Conservation (phyloP, 2,888 invertebrate genomes). For the Drosophila antonietae region DNA sequence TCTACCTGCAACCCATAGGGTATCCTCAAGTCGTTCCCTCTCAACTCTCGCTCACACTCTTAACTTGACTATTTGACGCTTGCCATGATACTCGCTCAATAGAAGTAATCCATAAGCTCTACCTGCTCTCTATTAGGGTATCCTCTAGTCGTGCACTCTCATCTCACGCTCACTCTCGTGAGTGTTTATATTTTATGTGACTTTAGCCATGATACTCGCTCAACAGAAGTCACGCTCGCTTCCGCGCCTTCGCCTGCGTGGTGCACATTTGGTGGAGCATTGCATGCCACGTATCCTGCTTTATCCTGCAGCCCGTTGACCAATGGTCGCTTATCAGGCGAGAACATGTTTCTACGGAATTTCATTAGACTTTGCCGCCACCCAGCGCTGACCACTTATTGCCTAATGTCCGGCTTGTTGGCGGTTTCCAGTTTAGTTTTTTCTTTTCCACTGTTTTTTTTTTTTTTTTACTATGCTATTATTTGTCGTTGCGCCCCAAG, state of each 20-base stretch:
- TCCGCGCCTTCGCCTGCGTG: constrained; percentile 65
- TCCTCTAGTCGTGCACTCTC: too few relatives aligned
- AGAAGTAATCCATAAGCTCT: too few relatives aligned
- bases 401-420: constrained; percentile 68
- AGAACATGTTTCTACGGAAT: constrained; percentile 81
- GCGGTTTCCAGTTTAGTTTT: constrained; percentile 26
- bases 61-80: neutral
- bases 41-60: neutral
- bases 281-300: constrained; percentile 58
- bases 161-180: constrained; percentile 7
- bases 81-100: too few relatives aligned
- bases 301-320: constrained; percentile 56
- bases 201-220: neutral
- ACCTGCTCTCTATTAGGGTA: too few relatives aligned
- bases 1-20: too few relatives aligned
- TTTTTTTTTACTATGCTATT: constrained; percentile 48
- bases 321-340: constrained; percentile 81
- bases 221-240: constrained; percentile 66
- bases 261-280: constrained; percentile 66
- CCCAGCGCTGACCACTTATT: constrained; percentile 33
- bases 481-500: constrained; percentile 54
- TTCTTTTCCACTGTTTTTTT: constrained; percentile 4
- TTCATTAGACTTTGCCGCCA: constrained; percentile 55
- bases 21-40: too few relatives aligned
- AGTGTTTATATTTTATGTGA: constrained; percentile 58